Evolutionary conservation across 2,797 vertebrate genomes (phyloP).

Genomic region (Chiroxiphia lanceolata): DNA sequence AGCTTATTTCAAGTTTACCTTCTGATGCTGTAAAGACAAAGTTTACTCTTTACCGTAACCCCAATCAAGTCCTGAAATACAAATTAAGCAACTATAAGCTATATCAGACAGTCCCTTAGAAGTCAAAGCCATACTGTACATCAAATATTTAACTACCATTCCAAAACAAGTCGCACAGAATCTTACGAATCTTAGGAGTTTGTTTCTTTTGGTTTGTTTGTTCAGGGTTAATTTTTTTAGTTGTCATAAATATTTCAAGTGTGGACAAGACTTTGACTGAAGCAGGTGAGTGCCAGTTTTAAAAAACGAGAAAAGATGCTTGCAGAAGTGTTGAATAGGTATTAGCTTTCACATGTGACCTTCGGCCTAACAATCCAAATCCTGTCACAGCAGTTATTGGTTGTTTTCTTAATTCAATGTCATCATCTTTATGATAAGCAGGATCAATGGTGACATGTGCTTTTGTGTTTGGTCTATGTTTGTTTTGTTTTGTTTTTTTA

Average conservation of each 20-base stretch:
- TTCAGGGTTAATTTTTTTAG: conserved; percentile 27
- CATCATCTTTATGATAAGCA: not conserved
- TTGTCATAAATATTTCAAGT: conserved; percentile 70
- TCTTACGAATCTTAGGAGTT: conserved; percentile 75
- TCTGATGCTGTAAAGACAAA: conserved; percentile 21
- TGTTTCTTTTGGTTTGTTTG: not conserved
- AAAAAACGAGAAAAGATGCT: conserved; percentile 70
- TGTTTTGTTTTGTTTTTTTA: not conserved
- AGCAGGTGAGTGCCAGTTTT: conserved; percentile 70
- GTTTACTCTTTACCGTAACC: conserved; percentile 14
- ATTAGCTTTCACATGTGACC: conserved; percentile 84
- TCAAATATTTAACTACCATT: conserved; percentile 26
- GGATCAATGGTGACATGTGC: not conserved
- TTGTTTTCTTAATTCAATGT: conserved; percentile 72
- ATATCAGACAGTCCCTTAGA: not conserved
- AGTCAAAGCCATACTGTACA: conserved; percentile 4
- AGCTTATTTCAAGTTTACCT: conserved; percentile 40
- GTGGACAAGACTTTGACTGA: conserved; percentile 56
- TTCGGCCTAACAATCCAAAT: conserved; percentile 81
- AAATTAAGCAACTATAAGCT: not conserved
- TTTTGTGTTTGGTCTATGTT: not conserved
- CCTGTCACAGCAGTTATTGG: conserved; percentile 76
- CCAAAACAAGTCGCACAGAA: not conserved
- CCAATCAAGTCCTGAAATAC: conserved; percentile 15
- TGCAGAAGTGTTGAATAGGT: conserved; percentile 81